Conservation (phyloP, 1,140 invertebrate genomes). For the Plectus sambesii region DNA sequence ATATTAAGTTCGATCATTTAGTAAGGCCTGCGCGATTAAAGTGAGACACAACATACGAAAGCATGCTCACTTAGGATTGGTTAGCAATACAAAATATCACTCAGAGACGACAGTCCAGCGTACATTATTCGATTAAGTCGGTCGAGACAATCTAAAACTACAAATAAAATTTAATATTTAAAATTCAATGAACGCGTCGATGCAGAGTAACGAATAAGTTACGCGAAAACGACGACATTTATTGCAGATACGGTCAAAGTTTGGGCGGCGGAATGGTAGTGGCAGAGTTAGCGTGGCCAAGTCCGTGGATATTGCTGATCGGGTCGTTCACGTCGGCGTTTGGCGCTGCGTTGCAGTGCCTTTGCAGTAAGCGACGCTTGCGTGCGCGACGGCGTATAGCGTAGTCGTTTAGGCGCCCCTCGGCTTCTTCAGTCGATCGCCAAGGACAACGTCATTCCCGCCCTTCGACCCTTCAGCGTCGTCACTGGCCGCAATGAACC, state of each 20-base stretch:
- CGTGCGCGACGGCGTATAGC: background rate
- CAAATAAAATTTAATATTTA: too few relatives aligned
- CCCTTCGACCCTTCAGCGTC: slow-evolving; percentile 75
- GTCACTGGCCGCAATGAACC: slow-evolving; percentile 88
- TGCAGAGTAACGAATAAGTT: too few relatives aligned
- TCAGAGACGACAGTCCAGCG: too few relatives aligned
- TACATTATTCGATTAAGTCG: too few relatives aligned
- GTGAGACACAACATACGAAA: too few relatives aligned
- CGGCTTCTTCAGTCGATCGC: slow-evolving; percentile 60
- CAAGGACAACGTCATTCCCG: slow-evolving; percentile 90
- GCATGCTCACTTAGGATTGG: too few relatives aligned
- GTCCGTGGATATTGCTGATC: slow-evolving; percentile 90
- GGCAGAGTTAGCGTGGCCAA: slow-evolving; percentile 48
- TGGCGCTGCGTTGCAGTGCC: slow-evolving; percentile 88
- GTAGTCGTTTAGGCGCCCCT: slow-evolving; percentile 51
- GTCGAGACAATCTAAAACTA: too few relatives aligned
- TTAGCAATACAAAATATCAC: too few relatives aligned
- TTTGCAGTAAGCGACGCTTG: slow-evolving; percentile 48
- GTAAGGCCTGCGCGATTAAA: too few relatives aligned
- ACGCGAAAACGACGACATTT: too few relatives aligned
- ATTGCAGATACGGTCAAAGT: slow-evolving; percentile 32
- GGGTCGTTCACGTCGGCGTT: slow-evolving; percentile 94
- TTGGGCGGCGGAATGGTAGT: slow-evolving; percentile 42
- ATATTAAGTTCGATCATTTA: too few relatives aligned
- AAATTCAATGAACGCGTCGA: too few relatives aligned